phyloP scores from a whole-genome alignment of 2,888 invertebrate genomes.

The Megaustenia siamemsis region DNA sequence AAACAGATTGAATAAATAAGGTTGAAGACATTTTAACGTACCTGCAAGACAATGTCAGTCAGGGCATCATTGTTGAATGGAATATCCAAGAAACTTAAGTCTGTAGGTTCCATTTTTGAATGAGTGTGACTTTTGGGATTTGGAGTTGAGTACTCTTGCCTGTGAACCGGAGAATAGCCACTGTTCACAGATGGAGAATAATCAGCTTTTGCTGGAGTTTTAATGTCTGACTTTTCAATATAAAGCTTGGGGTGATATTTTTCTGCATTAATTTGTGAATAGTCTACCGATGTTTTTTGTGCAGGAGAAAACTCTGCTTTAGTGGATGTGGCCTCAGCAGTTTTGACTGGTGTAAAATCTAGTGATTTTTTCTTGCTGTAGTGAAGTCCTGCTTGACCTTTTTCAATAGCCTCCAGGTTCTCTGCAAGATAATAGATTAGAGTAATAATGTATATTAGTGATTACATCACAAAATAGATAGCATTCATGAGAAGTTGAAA shows the following conservation, averaged over 20 bases:
- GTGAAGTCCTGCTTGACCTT: constrained; percentile 71
- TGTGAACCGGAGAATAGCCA: constrained; percentile 23
- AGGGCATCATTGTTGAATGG: constrained; percentile 48
- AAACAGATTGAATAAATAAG: no score
- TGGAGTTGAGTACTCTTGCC: constrained; percentile 3
- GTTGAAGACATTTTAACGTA: no score
- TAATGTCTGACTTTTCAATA: constrained; percentile 19
- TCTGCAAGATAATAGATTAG: constrained; percentile 62
- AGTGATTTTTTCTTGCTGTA: constrained; percentile 41
- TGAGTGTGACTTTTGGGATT: constrained; percentile 27
- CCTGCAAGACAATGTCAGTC: constrained; percentile 58
- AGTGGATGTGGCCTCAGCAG: constrained; percentile 54
- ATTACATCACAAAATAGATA: no score
- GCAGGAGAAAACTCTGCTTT: constrained; percentile 40
- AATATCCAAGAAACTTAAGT: constrained; percentile 17
- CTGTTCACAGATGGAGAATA: constrained; percentile 16
- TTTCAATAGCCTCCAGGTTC: constrained; percentile 75
- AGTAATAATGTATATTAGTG: no score
- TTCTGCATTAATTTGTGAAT: constrained; percentile 33
- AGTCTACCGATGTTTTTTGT: constrained; percentile 10
- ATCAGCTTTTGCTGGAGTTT: constrained; percentile 36
- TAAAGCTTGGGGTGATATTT: constrained; percentile 30
- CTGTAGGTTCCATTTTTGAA: constrained; percentile 19
- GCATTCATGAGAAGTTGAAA: no score
- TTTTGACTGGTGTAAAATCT: constrained; percentile 49